Evolutionary conservation across 2,113 vertebrate genomes (phyloP).

Genomic region (Gavialis gangeticus): DNA sequence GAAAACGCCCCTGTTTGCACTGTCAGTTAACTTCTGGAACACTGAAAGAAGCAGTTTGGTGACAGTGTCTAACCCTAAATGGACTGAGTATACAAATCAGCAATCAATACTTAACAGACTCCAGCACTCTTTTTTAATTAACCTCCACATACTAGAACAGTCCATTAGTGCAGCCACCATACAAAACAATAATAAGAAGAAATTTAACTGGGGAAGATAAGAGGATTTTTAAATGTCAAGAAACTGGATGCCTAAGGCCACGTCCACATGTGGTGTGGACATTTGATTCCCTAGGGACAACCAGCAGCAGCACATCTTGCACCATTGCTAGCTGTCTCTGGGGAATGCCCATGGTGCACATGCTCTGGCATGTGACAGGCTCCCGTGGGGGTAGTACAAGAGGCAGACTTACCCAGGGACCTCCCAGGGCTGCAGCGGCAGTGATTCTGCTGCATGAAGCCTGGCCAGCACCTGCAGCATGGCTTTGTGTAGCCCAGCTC

Average conservation of each 20-base stretch:
- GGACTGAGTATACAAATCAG: slow-evolving; percentile 23
- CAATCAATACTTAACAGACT: not conserved
- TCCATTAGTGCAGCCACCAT: slow-evolving; percentile 35
- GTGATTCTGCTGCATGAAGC: too few relatives aligned
- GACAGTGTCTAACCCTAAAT: slow-evolving; percentile 14
- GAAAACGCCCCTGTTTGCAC: not conserved
- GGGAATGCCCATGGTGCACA: too few relatives aligned
- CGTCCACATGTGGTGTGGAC: too few relatives aligned
- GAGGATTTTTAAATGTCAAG: not conserved
- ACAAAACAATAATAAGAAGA: slow-evolving; percentile 11
- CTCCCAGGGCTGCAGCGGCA: too few relatives aligned
- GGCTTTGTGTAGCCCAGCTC: not conserved
- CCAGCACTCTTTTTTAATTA: slow-evolving; percentile 2
- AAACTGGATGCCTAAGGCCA: not conserved
- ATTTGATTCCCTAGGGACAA: too few relatives aligned
- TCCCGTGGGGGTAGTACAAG: too few relatives aligned
- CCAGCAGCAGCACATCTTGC: too few relatives aligned
- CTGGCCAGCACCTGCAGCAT: not conserved
- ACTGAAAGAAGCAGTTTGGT: slow-evolving; percentile 1
- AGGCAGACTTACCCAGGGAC: too few relatives aligned
- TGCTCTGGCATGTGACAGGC: too few relatives aligned
- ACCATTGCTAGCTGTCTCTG: too few relatives aligned
- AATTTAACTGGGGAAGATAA: not conserved
- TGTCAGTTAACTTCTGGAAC: slow-evolving; percentile 55
- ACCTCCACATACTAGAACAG: slow-evolving; percentile 9